phyloP scores from a whole-genome alignment of 2,797 vertebrate genomes.

The Poeciliopsis infans region DNA sequence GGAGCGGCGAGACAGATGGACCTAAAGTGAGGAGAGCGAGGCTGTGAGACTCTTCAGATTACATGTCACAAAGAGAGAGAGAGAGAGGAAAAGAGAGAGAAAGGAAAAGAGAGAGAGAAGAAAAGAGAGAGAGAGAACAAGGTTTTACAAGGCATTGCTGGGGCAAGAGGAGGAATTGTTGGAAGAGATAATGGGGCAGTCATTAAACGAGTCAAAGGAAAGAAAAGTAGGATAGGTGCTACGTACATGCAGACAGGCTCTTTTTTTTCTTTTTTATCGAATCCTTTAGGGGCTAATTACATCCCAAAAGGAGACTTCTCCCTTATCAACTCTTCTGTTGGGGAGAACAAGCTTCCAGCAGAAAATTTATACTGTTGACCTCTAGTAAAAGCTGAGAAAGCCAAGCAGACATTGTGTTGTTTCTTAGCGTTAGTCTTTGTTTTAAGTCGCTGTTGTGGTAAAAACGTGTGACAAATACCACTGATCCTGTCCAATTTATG shows the following conservation, averaged over 20 bases:
- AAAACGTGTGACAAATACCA: not conserved
- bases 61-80: conserved; percentile 8
- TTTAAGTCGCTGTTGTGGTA: not conserved
- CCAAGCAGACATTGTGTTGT: not conserved
- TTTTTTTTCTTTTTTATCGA: not conserved
- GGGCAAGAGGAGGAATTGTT: not conserved
- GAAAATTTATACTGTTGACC: not conserved
- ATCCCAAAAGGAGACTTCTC: not conserved
- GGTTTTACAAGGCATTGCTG: not conserved
- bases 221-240: not conserved
- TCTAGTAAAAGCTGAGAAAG: not conserved
- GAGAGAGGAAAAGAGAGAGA: too few species aligned
- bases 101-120: too few species aligned
- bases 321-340: not conserved
- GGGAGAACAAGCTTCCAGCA: not conserved
- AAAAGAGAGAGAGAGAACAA: not conserved
- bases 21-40: conserved; percentile 16
- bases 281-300: not conserved
- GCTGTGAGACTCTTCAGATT: conserved; percentile 19
- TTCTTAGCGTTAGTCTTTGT: not conserved
- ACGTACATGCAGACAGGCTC: not conserved
- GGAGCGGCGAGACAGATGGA: conserved; percentile 19
- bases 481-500: not conserved
- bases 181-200: not conserved
- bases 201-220: not conserved